These are phyloP conservation scores for Poecile montanus DNA, from an alignment of 2,797 vertebrate genomes.

Conservation along the genomic window DNA sequence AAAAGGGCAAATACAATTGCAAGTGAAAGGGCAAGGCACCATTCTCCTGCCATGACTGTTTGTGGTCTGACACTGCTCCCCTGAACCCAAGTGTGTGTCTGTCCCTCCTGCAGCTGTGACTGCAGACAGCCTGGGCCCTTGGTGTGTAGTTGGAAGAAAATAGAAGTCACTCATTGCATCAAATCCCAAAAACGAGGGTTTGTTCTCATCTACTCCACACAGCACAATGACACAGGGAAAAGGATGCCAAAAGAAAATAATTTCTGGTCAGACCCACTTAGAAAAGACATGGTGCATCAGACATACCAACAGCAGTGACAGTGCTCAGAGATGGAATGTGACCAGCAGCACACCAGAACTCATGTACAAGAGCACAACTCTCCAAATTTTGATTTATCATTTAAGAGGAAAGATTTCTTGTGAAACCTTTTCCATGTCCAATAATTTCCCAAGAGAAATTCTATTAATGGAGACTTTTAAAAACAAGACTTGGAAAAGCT, in stretches of 20 bases:
- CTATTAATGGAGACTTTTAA: background rate
- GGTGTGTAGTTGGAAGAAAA: background rate
- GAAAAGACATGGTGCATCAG: background rate
- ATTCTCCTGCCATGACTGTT: background rate
- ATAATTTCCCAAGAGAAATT: constrained; percentile 12
- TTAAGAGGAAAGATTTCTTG: background rate
- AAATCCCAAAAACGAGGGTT: background rate
- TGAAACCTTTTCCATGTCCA: background rate
- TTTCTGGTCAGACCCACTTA: background rate
- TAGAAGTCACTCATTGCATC: background rate
- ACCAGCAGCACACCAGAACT: background rate
- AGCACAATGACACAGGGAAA: background rate
- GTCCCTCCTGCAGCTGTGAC: background rate
- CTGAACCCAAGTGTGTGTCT: background rate
- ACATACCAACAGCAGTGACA: background rate
- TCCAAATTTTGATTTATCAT: background rate
- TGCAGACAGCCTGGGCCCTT: background rate
- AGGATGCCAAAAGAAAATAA: background rate
- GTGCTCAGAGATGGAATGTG: background rate
- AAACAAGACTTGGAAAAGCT: background rate
- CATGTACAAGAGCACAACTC: background rate
- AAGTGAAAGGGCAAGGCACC: background rate
- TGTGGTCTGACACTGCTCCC: background rate
- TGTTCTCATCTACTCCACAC: background rate
- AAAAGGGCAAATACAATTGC: background rate